Base-by-base conservation (phyloP, 2,113 vertebrate species). In the Rutilus rutilus region DNA sequence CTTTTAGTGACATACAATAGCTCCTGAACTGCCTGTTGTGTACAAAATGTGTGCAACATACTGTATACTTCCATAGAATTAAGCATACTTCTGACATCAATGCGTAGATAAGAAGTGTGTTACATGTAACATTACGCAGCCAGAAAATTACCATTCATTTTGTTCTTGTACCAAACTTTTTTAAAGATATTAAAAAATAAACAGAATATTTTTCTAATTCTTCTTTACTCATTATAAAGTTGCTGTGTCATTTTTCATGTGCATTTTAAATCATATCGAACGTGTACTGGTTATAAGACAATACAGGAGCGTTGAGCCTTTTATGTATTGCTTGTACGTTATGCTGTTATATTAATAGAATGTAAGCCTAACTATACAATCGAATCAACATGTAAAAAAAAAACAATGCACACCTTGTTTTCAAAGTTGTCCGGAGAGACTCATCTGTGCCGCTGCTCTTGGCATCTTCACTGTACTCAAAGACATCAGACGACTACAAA, bases 401-500 rank as follows among this genome's bases (percentile, higher is more conserved):
- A 82, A 69, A 69, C 19, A 82, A n/a, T n/a, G 2, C 64, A 23
- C 5, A 69, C 62, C 19, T 69, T 69, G 64, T 36, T 45, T 69
- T 50, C 17, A 67, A 69, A 69, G 80, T 82, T 52, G 62, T 36
- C 45, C 80, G n/a, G 6, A 9, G 64, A 17, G 64, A 81, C n/a
- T 45, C 14, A 0, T 81, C 23, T 27, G 25, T 23, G n/a, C 12
- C 57, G 23, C 23, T 47, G 60, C 78, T 64, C n/a, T 67, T 50
- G 10, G 23, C 25, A 82, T 65, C 39, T 65, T 65, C 15, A 7
- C 25, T 27, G 60, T 42, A 62, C n/a, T 52, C 45, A 52, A 3
- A 3, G n/a, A 78, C n/a, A 25, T 60, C 87, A 76, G 30, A 85
- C 8, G 75, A 89, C 83, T 12, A 80, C 57, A 87, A 83, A 75